phyloP scores from a whole-genome alignment of 2,888 invertebrate species.

The Diadromus collaris region DNA sequence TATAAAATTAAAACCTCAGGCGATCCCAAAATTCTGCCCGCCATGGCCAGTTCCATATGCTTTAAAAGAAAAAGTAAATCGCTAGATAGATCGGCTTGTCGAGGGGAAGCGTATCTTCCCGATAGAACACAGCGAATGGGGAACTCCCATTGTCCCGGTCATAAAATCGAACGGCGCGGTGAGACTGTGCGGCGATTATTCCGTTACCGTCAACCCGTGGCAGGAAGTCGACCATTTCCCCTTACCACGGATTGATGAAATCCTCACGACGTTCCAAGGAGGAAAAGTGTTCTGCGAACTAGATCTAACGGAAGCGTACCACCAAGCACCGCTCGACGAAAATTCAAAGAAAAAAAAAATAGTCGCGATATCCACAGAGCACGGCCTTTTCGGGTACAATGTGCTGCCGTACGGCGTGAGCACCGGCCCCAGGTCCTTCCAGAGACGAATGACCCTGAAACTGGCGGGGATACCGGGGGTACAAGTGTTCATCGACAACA shows the following conservation, averaged over 20 bases:
- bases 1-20: background rate
- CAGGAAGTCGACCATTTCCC: slow-evolving; percentile 57
- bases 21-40: slow-evolving; percentile 13
- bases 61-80: slow-evolving; percentile 2
- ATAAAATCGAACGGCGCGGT: slow-evolving; percentile 65
- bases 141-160: slow-evolving; percentile 70
- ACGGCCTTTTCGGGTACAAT: slow-evolving; percentile 43
- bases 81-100: slow-evolving; percentile 1
- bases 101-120: background rate
- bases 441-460: slow-evolving; percentile 46
- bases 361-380: slow-evolving; percentile 46
- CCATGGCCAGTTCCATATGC: slow-evolving; percentile 23
- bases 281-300: slow-evolving; percentile 63
- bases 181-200: slow-evolving; percentile 69
- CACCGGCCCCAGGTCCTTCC: slow-evolving; percentile 51
- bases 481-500: slow-evolving; percentile 42
- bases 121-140: slow-evolving; percentile 63
- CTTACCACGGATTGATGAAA: slow-evolving; percentile 46
- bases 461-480: slow-evolving; percentile 38
- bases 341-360: slow-evolving; percentile 41
- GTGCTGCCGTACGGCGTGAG: slow-evolving; percentile 40
- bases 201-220: slow-evolving; percentile 62
- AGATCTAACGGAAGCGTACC: slow-evolving; percentile 51
- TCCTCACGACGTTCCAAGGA: slow-evolving; percentile 59
- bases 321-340: slow-evolving; percentile 41